Percentiles rank a stretch among this genome's conserved stretches.
These are phyloP conservation scores for Alitta virens DNA, from an alignment of 2,888 invertebrate species.

Conservation along the genomic window DNA sequence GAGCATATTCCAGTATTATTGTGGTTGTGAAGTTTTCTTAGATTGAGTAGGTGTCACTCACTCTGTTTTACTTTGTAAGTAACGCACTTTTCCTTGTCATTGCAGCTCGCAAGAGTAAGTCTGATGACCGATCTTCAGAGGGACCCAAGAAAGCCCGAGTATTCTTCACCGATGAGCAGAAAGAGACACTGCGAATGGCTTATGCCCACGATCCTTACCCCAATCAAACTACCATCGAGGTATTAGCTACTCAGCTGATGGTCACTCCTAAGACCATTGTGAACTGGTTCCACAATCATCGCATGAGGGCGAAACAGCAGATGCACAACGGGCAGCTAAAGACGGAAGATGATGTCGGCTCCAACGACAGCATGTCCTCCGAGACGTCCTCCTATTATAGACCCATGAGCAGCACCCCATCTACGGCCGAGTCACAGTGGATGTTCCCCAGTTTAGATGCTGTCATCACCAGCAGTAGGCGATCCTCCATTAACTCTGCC, in stretches of 20 bases:
- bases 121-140: background rate
- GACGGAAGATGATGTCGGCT: constrained; percentile 19
- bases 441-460: constrained; percentile 54
- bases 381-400: background rate
- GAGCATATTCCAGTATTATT: too few species aligned
- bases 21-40: too few species aligned
- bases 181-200: constrained; percentile 89
- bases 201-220: constrained; percentile 97
- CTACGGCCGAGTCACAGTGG: constrained; percentile 41
- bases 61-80: too few species aligned
- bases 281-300: constrained; percentile 99
- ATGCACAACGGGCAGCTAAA: constrained; percentile 28
- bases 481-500: background rate
- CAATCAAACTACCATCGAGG: constrained; percentile 92
- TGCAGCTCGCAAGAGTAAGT: background rate
- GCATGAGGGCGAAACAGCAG: constrained; percentile 84
- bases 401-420: constrained; percentile 2
- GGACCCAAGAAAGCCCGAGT: constrained; percentile 71
- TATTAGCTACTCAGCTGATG: constrained; percentile 85
- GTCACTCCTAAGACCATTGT: constrained; percentile 94
- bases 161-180: constrained; percentile 96
- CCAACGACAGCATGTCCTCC: constrained; percentile 19
- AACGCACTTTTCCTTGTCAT: too few species aligned
- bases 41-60: too few species aligned
- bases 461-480: constrained; percentile 22